Base-by-base conservation (phyloP, 2,113 vertebrate species). In the Zingel zingel region DNA sequence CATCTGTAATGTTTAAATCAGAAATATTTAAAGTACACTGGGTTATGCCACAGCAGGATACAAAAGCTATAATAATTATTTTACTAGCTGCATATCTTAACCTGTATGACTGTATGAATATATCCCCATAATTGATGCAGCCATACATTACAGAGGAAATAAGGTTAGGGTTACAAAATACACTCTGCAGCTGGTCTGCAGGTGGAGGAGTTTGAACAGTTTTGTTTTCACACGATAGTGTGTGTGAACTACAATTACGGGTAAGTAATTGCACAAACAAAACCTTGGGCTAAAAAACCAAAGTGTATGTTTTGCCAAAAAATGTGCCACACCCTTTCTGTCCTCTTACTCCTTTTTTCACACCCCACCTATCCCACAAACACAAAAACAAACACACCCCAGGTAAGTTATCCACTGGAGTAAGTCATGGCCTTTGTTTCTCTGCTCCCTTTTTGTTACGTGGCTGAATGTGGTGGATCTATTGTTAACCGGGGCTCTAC, bases 351-450 rank as follows among this genome's bases (percentile, higher is more conserved):
- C 19, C 14, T 48, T 39, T 76, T 81, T 50, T 79, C 50, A 82
- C 77, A 78, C 85, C 57, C 19, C 79, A 76, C 72, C 70, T 23
- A 30, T 48, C 47, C 47, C 30, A 12, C 81, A 51, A 69, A 47
- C 63, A 75, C 56, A 80, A 45, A 76, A 62, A 74, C 68, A 74
- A 65, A 82, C 53, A 80, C 82, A 77, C 79, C 83, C 57, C 54
- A 27, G 63, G 51, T 63, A 27, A 50, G 33, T 39, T 23, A 59
- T 53, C 48, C 54, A 47, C 47, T 59, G 10, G 6, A 65, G 67
- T 16, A 16, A 67, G 57, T 25, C 14, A 8, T 18, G 6, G 6
- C n/a, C 43, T 86, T 88, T 77, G 79, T 79, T 83, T 53, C 27
- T 9, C 18, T 11, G 47, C 9, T 61, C 30, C 16, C 39, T n/a